Evolutionary conservation across 2,888 invertebrate species (phyloP).

Genomic region (Nezara viridula): DNA sequence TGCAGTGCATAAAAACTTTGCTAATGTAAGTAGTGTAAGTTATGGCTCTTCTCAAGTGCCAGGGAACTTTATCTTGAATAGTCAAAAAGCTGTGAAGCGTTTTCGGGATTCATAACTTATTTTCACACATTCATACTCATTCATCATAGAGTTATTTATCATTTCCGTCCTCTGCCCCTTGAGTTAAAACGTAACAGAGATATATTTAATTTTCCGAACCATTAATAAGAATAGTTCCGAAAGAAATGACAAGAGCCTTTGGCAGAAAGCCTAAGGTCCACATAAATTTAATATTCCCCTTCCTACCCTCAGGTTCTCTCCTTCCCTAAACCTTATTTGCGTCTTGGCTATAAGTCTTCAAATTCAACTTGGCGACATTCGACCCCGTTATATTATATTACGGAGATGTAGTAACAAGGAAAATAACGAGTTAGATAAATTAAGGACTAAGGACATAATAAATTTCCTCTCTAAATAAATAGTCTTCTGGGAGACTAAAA

Average conservation of each 20-base stretch:
- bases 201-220: conserved; percentile 57
- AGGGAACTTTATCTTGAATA: not conserved
- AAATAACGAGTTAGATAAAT: conserved; percentile 21
- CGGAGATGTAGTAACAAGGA: not conserved
- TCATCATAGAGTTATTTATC: conserved; percentile 47
- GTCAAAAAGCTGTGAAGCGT: not conserved
- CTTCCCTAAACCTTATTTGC: conserved; percentile 39
- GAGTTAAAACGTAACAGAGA: conserved; percentile 40
- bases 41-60: not conserved
- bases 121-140: conserved; percentile 13
- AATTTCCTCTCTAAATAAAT: not conserved
- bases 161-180: not conserved
- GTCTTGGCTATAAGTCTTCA: conserved; percentile 45
- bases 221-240: conserved; percentile 44
- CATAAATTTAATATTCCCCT: conserved; percentile 54
- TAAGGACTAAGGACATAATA: not conserved
- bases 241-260: conserved; percentile 48
- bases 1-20: too few species aligned
- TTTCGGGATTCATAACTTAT: not conserved
- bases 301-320: conserved; percentile 18
- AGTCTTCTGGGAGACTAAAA: not conserved
- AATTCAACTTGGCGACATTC: conserved; percentile 28
- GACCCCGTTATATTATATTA: conserved; percentile 22
- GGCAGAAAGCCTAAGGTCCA: conserved; percentile 55
- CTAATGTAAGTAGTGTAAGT: too few species aligned